phyloP scores from a whole-genome alignment of 1,140 invertebrate genomes.

The Drosophila ambigua region DNA sequence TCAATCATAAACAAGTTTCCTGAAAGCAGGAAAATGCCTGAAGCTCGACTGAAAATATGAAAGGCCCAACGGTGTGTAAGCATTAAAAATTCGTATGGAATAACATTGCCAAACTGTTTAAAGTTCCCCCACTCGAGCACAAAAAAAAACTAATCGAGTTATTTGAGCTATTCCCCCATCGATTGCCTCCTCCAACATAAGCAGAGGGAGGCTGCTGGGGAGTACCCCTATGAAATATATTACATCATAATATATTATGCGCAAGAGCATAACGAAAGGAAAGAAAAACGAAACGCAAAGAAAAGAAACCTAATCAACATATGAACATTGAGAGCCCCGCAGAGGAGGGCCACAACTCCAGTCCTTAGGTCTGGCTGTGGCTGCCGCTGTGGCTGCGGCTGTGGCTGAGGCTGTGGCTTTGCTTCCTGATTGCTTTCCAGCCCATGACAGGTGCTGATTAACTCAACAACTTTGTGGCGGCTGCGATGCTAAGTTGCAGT shows the following conservation, averaged over 20 bases:
- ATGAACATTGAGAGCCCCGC: conserved; percentile 41
- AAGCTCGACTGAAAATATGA: too few species aligned
- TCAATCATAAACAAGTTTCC: too few species aligned
- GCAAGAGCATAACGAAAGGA: conserved; percentile 43
- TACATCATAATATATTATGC: conserved; percentile 55
- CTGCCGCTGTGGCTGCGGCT: conserved; percentile 9
- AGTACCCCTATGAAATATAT: conserved; percentile 23
- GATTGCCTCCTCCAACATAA: conserved; percentile 31
- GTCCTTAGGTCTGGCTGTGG: conserved; percentile 20
- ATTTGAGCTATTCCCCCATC: conserved; percentile 21
- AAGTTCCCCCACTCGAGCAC: too few species aligned
- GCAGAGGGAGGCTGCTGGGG: too few species aligned
- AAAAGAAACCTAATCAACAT: conserved; percentile 66
- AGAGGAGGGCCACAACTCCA: conserved; percentile 16
- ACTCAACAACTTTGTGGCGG: conserved; percentile 22
- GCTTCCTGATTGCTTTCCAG: conserved; percentile 71
- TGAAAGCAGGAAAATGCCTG: too few species aligned
- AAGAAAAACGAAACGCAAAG: background rate
- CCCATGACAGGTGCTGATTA: conserved; percentile 77
- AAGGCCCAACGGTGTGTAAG: too few species aligned
- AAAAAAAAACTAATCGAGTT: conserved; percentile 35
- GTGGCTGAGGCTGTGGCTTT: conserved; percentile 13
- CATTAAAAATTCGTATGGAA: too few species aligned
- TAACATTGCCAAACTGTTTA: too few species aligned
- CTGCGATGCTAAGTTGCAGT: conserved; percentile 1